A percentile compares a stretch with the other conserved stretches of the same genome.
phyloP scores from a whole-genome alignment of 2,888 invertebrate species.

The Catocala fraxini region DNA sequence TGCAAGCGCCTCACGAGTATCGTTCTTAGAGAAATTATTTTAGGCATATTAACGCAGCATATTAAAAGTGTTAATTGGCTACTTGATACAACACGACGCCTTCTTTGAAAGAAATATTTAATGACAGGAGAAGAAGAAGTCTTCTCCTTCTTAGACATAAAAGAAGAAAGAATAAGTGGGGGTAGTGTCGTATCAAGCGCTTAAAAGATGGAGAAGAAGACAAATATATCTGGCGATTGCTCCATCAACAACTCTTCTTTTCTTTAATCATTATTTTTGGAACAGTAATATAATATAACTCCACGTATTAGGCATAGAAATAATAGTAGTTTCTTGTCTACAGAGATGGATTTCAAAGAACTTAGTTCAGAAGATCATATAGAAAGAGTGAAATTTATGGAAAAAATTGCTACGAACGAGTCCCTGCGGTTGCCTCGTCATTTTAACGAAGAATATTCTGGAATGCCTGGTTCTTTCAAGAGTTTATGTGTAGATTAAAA shows the following conservation, averaged over 20 bases:
- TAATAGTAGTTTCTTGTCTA: not conserved
- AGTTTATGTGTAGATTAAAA: constrained; percentile 44
- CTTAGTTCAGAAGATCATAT: constrained; percentile 39
- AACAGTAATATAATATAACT: not conserved
- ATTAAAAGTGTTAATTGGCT: too few relatives aligned
- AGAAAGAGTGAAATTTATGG: constrained; percentile 39
- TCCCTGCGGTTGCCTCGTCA: constrained; percentile 16
- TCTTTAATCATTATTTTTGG: not conserved
- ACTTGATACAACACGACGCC: too few relatives aligned
- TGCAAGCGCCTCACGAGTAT: too few relatives aligned
- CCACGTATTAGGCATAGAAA: not conserved
- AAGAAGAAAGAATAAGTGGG: too few relatives aligned
- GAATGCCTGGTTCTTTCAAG: constrained; percentile 53
- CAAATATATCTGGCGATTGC: too few relatives aligned
- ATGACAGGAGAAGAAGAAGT: too few relatives aligned
- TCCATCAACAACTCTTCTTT: not conserved
- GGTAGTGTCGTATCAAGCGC: too few relatives aligned
- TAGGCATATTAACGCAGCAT: too few relatives aligned
- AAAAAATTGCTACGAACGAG: constrained; percentile 39
- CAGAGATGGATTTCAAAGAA: constrained; percentile 37
- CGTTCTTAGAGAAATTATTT: too few relatives aligned
- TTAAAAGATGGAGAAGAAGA: too few relatives aligned
- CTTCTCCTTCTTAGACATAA: too few relatives aligned
- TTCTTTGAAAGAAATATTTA: too few relatives aligned
- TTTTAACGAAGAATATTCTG: constrained; percentile 48